Evolutionary conservation across 2,888 invertebrate species (phyloP), one percentile per base, ranked within the genome.

Genomic region (Euclidia mi): DNA sequence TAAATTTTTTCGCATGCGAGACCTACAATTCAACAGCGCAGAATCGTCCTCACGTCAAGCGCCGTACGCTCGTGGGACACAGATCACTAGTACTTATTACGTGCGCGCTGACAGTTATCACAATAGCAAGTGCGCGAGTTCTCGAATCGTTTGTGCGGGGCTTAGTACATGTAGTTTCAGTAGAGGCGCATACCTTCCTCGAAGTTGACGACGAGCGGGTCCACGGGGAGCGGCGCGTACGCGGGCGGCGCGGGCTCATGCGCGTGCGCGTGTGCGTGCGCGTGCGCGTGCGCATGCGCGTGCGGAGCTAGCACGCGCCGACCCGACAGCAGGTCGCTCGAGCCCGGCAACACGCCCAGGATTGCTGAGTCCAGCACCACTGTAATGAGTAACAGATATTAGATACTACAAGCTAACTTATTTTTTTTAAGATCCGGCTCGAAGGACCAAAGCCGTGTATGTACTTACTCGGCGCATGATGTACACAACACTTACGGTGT

Each of bases 171-270:
- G 63, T 86, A 87, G 81, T 88, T 89, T 94, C 96, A 96, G 95
- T 96, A 96, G 91, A 96, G 95, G 86, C 96, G 96, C 96, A 96
- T 96, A 96, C 97, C 97, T 96, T 97, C 97, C 95, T 97, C 97
- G 91, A 97, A 96, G 95, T 96, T 96, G 84, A 97, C 96, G 81
- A 97, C 97, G 78, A 97, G 95, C 34, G 96, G 96, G 85, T 96
- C 96, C 65, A 96, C 96, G 43, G 96, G 95, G 68, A 93, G 69
- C 35, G 90, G 87, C 56, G 90, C 89, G 83, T 92, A 89, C 2
- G 90, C 85, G 71, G 79, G 81, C 66, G 84, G 85, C 56, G 82
- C 71, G 46, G 83, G 81, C 12, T 78, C 67, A 75, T 84, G 84
- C 10, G 77, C 72, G 76, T 87, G 87, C 65, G 64, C 56, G 90